A percentile compares a stretch with the other conserved stretches of the same genome.
Evolutionary conservation across 2,797 vertebrate genomes (phyloP).

Genomic region (Helicolenus hilgendorfi): DNA sequence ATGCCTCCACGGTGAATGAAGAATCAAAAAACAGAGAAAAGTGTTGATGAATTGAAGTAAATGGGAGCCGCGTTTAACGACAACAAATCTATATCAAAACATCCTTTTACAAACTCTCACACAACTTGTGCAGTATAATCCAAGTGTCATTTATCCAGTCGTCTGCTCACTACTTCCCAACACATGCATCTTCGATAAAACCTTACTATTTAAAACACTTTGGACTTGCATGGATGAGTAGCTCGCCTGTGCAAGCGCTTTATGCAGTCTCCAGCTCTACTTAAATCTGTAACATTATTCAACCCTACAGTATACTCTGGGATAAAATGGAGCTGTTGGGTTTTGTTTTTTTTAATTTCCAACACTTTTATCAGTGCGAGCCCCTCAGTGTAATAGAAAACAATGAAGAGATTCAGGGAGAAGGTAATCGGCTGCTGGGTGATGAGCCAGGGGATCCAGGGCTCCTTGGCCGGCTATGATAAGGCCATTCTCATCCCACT

Average conservation of each 20-base stretch:
- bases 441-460: slow-evolving; percentile 78
- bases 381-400: slow-evolving; percentile 48
- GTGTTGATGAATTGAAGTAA: too few relatives aligned
- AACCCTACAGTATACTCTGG: neutral
- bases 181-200: neutral
- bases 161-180: neutral
- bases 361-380: slow-evolving; percentile 64
- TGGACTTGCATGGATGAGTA: too few relatives aligned
- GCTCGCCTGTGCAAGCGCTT: neutral
- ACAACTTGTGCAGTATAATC: neutral
- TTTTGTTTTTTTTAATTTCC: slow-evolving; percentile 20
- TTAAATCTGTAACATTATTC: neutral
- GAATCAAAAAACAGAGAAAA: too few relatives aligned
- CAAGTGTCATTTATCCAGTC: neutral
- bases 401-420: slow-evolving; percentile 64
- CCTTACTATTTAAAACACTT: neutral
- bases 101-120: too few relatives aligned
- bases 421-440: slow-evolving; percentile 70
- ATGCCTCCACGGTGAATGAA: too few relatives aligned
- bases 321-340: neutral
- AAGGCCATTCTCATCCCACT: slow-evolving; percentile 69
- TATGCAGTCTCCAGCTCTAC: neutral
- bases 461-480: slow-evolving; percentile 73
- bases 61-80: neutral
- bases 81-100: neutral